Conservation (phyloP, 2,888 invertebrate genomes). For the Mechanitis messenoides region DNA sequence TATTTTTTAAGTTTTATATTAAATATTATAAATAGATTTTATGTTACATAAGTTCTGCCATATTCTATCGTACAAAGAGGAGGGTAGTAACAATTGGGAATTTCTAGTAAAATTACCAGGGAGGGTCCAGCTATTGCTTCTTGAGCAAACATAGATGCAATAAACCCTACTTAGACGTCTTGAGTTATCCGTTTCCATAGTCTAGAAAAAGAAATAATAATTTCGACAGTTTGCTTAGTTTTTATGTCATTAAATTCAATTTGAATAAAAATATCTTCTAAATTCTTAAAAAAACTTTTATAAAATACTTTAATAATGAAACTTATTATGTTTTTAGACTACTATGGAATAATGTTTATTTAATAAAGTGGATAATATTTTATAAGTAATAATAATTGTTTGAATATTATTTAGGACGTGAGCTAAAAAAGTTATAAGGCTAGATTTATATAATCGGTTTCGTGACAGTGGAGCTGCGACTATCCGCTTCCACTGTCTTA, state of each 20-base stretch:
- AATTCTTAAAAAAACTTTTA: too few relatives aligned
- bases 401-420: too few relatives aligned
- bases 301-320: too few relatives aligned
- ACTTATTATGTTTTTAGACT: too few relatives aligned
- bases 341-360: too few relatives aligned
- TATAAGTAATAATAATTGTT: too few relatives aligned
- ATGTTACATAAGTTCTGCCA: not conserved
- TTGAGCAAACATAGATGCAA: slow-evolving; percentile 68
- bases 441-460: slow-evolving; percentile 27
- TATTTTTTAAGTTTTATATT: too few relatives aligned
- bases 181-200: slow-evolving; percentile 5
- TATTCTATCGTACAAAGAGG: not conserved
- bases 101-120: slow-evolving; percentile 50
- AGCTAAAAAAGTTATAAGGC: too few relatives aligned
- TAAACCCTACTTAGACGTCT: slow-evolving; percentile 61
- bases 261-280: too few relatives aligned
- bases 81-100: slow-evolving; percentile 57
- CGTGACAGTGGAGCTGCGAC: not conserved
- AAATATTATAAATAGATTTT: not conserved
- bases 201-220: not conserved
- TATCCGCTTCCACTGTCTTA: slow-evolving; percentile 46
- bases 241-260: too few relatives aligned
- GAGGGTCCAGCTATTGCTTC: slow-evolving; percentile 56
- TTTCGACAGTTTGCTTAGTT: not conserved
- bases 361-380: too few relatives aligned